Evolutionary conservation across 2,113 vertebrate species (phyloP), one percentile per base, ranked within the genome.

Genomic region (Ophthalmolycus amberensis): DNA sequence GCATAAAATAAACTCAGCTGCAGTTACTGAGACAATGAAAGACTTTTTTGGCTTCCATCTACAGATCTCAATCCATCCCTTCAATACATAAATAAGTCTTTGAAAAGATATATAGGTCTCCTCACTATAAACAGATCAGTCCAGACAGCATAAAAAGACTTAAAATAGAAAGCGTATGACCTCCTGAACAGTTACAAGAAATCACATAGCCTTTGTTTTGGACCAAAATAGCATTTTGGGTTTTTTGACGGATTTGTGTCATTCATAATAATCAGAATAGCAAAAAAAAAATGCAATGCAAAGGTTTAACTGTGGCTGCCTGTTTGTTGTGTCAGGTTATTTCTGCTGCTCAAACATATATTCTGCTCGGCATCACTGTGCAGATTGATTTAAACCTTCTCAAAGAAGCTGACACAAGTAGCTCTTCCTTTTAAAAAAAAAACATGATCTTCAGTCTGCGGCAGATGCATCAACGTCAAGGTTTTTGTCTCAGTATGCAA

Each of bases 1-100:
- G n/a, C 75, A 74, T 83, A 66, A 90, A 90, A 80, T 58, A 83
- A 86, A 77, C 77, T 20, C 48, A 81, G 72, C 65, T 50, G 62
- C 71, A 79, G 63, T 77, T 75, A 79, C 73, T 82, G 74, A 77
- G 76, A 78, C 71, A 77, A 83, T 83, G 75, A 83, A 83, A 27
- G 10, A 12, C 16, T 68, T 76, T 77, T 73, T 64, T 80, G 9
- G 32, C 42, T 6, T 50, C 68, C 52, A 34, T 52, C 29, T 32
- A 60, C 70, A 71, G 46, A 84, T 77, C 70, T 79, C 46, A 48
- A 48, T 48, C 3, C 15, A 48, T 48, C 18, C 20, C 20, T 67
- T 74, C 79, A 89, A 75, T 56, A 80, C 42, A 84, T 63, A 67
- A 85, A 84, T 71, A 46, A 29, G 74, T 25, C 38, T 68, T 79